Evolutionary conservation across 2,113 vertebrate species (phyloP), one percentile per base, ranked within the genome.

Genomic region (Myiozetetes cayanensis): DNA sequence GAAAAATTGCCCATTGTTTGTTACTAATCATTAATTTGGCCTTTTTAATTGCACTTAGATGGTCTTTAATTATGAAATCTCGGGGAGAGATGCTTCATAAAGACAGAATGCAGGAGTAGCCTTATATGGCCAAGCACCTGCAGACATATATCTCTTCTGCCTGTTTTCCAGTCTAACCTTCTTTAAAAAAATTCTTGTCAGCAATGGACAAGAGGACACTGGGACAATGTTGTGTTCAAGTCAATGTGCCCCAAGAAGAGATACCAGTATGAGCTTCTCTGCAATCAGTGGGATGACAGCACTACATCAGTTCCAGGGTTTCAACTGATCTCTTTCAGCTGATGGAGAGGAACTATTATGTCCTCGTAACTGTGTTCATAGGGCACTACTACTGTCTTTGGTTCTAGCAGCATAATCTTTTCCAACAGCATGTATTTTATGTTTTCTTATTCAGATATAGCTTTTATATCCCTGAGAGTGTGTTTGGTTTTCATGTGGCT

Each of bases 31-130:
- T 89, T 92, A 75, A 72, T 81, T 67, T 88, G 28, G 50, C 85
- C 24, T 47, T 86, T 79, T 96, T 94, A 94, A 92, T 95, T 94
- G 90, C 68, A 70, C 39, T 84, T 91, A 92, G 28, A 56, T 71
- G 13, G 63, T 24, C 49, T 76, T 96, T 89, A 91, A 87, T 95
- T 82, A 76, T 58, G 37, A 76, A 94, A 58, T 30, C 35, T 84
- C 15, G 49, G 52, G 19, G 31, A 77, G 53, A 70, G 12, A 62
- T 28, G 15, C 7, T 59, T 84, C n/a, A 24, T 44, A 35, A 61
- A 4, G 12, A 86, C 5, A 19, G n/a, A 53, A 79, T 30, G 21
- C n/a, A 62, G 12, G 3, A 3, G 1, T 62, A 66, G 8, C 4
- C 37, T 76, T 80, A 12, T 8, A 37, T 30, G 19, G 21, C 33